Evolutionary conservation across 2,888 invertebrate genomes (phyloP), one percentile per base, ranked within the genome.

Genomic region (Phanerotoma sp.): DNA sequence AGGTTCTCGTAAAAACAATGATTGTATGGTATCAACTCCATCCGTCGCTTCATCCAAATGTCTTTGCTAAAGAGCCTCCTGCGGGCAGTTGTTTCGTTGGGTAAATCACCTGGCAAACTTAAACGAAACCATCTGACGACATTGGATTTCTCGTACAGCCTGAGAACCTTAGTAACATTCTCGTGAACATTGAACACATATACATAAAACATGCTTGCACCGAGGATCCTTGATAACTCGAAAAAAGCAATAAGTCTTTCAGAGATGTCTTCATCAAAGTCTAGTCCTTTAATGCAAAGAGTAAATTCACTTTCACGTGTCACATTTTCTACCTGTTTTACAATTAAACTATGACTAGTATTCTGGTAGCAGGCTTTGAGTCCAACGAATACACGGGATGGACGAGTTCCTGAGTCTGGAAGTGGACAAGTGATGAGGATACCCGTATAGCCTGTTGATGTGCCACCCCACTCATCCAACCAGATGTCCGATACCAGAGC

Each of bases 1-100:
- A 88, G 77, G 77, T 87, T 87, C 71, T 87, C 82, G 73, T 90
- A 89, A 56, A 89, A 81, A 70, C 89, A 90, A 72, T 89, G 88
- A 73, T 90, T 90, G 74, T 89, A 90, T 0, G 88, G 84, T 58
- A 89, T 81, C 28, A 90, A 78, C 71, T 90, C 89, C 76, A 88
- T 80, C 51, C 83, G 83, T 64, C 89, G 80, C 67, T 88, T 84
- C 70, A 88, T 87, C 83, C 88, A 89, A 30, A 83, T 69, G 61
- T 82, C 78, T 20, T 76, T 68, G 60, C 72, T 71, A 18, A 82
- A 72, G 55, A 79, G 78, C 2, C 64, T 61, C 28, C 79, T 72
- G 32, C 81, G 70, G 18, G 67, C 67, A 2, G 58, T 58, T 9
- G 77, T 77, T 13, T 70, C 71, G 56, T 80, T 81, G 1, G 82